These are phyloP conservation scores for Acanthochromis polyacanthus DNA, from an alignment of 2,113 vertebrate species.

Conservation along the genomic window DNA sequence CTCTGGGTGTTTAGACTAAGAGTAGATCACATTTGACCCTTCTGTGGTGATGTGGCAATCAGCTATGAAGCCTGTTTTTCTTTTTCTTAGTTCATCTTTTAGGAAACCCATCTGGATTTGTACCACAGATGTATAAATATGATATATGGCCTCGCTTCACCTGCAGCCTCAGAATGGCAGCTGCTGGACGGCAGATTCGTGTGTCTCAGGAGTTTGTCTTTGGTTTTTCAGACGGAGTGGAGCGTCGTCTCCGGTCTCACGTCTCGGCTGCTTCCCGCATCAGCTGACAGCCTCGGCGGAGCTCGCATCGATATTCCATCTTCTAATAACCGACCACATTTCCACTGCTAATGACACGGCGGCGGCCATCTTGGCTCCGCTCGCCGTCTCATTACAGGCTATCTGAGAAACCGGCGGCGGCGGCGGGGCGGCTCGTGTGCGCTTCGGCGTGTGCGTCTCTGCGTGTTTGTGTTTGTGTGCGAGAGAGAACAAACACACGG, in stretches of 20 bases:
- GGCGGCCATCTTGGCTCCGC: constrained; percentile 63
- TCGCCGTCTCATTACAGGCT: constrained; percentile 59
- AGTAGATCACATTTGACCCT: no score
- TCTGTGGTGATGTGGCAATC: no score
- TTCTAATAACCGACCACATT: constrained; percentile 69
- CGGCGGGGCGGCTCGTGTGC: constrained; percentile 13
- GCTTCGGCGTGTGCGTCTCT: constrained; percentile 7
- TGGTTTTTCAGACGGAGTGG: no score
- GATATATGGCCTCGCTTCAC: neutral
- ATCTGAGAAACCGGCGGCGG: constrained; percentile 51
- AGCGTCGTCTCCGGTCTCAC: neutral
- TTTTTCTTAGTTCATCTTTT: no score
- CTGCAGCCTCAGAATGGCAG: neutral
- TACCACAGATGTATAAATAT: neutral
- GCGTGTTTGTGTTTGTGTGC: neutral
- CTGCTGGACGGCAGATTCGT: no score
- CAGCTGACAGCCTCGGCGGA: constrained; percentile 26
- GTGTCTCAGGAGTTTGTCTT: no score
- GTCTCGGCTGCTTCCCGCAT: constrained; percentile 44
- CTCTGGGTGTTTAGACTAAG: no score
- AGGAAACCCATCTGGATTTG: neutral
- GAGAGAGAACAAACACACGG: neutral
- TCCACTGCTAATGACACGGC: constrained; percentile 71
- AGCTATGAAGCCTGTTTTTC: no score
- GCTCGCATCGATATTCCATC: constrained; percentile 60